Base-by-base conservation (phyloP, 2,888 invertebrate genomes). In the Drosophila testacea region DNA sequence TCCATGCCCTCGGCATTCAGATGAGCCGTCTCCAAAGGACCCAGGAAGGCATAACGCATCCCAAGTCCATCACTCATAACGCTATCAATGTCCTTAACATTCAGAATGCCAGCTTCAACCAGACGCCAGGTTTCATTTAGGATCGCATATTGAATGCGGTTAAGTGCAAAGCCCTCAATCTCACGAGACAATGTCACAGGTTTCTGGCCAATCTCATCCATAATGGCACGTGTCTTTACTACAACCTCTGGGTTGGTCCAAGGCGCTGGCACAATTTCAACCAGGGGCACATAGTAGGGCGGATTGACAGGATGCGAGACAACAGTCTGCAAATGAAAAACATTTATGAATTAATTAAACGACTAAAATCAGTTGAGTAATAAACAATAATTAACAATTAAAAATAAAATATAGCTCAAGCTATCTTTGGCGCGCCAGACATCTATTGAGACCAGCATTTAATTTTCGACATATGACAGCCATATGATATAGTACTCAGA, bases 251-350 rank as follows among this genome's bases (percentile, higher is more conserved):
- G 94, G 56, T 95, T 95, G 0, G 99, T 99, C 97, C 98, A 98
- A 4, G 98, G 97, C 0, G 98, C 97, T 0, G 98, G 98, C 0
- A 98, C 97, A 11, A 99, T 94, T 93, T 99, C 99, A 0, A 98
- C 97, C 47, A 99, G 93, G 0, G 98, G 98, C 28, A 98, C 97
- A 91, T 98, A 98, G 92, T 98, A 98, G 0, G 99, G 99, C 5
- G 99, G 99, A 92, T 99, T 99, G 2, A 98, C 97, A 92, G 98
- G 99, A 93, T 99, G 98, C 0, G 97, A 96, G 11, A 98, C 97
- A 28, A 92, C 63, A 13, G 91, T 73, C 92, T 92, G 41, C 7
- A 36, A 46, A 36, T 11, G 7, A 32, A 34, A 3, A 27, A 32
- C n/a, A 34, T 36, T 22, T 10, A 38, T 9, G 27, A 34, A n/a